phyloP scores from a whole-genome alignment of 2,888 invertebrate species.

The Ormyrus thymus region DNA sequence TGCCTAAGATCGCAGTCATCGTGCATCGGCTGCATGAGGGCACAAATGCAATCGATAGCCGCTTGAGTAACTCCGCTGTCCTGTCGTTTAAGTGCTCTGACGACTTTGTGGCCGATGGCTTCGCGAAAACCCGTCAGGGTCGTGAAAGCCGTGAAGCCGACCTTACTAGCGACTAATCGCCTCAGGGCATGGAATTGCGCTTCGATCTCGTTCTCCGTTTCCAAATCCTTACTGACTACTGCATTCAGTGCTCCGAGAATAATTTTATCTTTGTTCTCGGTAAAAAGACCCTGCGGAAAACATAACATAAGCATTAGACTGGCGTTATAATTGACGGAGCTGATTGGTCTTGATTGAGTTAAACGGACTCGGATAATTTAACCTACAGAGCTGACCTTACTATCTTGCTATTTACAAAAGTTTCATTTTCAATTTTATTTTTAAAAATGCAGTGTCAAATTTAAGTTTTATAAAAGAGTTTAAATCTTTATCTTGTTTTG shows the following conservation, averaged over 20 bases:
- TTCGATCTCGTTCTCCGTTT: slow-evolving; percentile 86
- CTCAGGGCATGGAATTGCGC: slow-evolving; percentile 96
- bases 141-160: slow-evolving; percentile 97
- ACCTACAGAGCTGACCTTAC: no score
- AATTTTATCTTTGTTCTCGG: slow-evolving; percentile 98
- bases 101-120: slow-evolving; percentile 94
- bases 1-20: slow-evolving; percentile 96
- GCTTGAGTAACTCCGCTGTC: slow-evolving; percentile 95
- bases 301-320: slow-evolving; percentile 53
- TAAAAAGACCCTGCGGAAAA: slow-evolving; percentile 89
- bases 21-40: slow-evolving; percentile 99
- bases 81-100: slow-evolving; percentile 90
- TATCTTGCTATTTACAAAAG: no score
- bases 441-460: slow-evolving; percentile 11
- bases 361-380: no score
- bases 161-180: slow-evolving; percentile 96
- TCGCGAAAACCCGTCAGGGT: slow-evolving; percentile 94
- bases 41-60: slow-evolving; percentile 97
- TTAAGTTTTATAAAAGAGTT: no score
- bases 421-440: background rate
- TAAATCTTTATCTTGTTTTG: no score
- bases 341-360: no score
- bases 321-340: no score
- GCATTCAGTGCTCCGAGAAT: slow-evolving; percentile 93
- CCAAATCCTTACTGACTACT: slow-evolving; percentile 83